phyloP scores from a whole-genome alignment of 2,888 invertebrate species.

The Phasia obesa region DNA sequence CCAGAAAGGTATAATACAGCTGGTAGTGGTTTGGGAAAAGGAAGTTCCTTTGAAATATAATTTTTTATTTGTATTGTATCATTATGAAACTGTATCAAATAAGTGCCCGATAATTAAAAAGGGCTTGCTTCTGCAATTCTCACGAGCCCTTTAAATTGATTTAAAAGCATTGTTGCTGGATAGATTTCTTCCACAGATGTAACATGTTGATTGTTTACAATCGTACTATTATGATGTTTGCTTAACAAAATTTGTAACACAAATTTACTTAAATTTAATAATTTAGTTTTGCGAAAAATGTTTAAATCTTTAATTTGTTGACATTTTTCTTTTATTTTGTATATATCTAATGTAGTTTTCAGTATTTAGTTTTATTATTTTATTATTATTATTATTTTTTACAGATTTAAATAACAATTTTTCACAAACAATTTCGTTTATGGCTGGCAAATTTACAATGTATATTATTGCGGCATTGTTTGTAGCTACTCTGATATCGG shows the following conservation, averaged over 20 bases:
- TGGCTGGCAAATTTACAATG: neutral
- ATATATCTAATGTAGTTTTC: conserved; percentile 19
- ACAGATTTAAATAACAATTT: conserved; percentile 18
- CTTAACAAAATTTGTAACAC: neutral
- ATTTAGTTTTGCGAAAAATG: neutral
- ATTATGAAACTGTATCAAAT: conserved; percentile 1
- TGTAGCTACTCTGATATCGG: neutral
- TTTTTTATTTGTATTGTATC: conserved; percentile 13
- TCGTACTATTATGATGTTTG: neutral
- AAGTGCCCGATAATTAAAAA: conserved; percentile 3
- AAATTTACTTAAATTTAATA: conserved; percentile 11
- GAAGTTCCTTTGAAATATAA: conserved; percentile 9
- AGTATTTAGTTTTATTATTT: conserved; percentile 14
- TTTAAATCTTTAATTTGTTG: conserved; percentile 4
- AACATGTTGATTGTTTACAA: conserved; percentile 6
- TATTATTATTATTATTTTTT: neutral
- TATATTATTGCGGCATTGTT: neutral
- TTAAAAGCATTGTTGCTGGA: neutral
- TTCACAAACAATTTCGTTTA: neutral
- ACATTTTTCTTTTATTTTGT: conserved; percentile 7
- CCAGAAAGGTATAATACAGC: conserved; percentile 14
- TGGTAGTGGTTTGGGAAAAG: conserved; percentile 4
- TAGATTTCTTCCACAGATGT: neutral
- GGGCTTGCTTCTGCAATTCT: neutral
- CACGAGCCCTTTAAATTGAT: conserved; percentile 1